Evolutionary conservation across 2,888 invertebrate genomes (phyloP), one percentile per base, ranked within the genome.

Genomic region (Volucella inanis): DNA sequence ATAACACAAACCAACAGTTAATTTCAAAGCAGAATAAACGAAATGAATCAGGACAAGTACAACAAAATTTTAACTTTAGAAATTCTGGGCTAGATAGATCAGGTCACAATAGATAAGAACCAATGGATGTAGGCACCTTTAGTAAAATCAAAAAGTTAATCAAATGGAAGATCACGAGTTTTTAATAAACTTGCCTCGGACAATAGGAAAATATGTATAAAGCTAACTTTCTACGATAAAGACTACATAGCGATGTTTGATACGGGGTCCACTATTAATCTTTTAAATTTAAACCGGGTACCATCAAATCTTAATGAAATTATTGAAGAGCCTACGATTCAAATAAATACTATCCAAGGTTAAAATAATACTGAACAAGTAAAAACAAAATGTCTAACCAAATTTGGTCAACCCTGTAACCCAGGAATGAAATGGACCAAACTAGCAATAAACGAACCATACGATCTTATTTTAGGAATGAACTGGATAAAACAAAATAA

Each of bases 391-490:
- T 64, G 50, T 31, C 49, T 39, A 11, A 50, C 1, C 1, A 38
- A 47, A 64, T 64, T 64, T 49, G 39, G 12, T 11, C 43, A 43
- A 22, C 41, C 61, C 18, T 8, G 1, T 18, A 18, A 18, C 18
- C n/a, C 47, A 12, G 31, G 14, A 47, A 47, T 47, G 38, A 47
- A 14, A 14, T 49, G 38, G 62, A 49, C 62, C 8, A 62, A 62
- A 10, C 14, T 62, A 22, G 47, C 47, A 14, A 9, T 64, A 15
- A 50, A 50, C 55, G 67, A 75, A 75, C 62, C 62, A 54, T 74
- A 74, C 39, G 75, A 65, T 57, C 49, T 75, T 39, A 49, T 75
- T n/a, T 57, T 75, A 14, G 75, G 59, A n/a, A 75, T 75, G 62
- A 64, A 64, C 15, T 59, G 71, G 50, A 31, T 61, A 3, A 52